These are phyloP conservation scores for Megalopta genalis DNA, from an alignment of 1,140 invertebrate genomes.

Conservation along the genomic window DNA sequence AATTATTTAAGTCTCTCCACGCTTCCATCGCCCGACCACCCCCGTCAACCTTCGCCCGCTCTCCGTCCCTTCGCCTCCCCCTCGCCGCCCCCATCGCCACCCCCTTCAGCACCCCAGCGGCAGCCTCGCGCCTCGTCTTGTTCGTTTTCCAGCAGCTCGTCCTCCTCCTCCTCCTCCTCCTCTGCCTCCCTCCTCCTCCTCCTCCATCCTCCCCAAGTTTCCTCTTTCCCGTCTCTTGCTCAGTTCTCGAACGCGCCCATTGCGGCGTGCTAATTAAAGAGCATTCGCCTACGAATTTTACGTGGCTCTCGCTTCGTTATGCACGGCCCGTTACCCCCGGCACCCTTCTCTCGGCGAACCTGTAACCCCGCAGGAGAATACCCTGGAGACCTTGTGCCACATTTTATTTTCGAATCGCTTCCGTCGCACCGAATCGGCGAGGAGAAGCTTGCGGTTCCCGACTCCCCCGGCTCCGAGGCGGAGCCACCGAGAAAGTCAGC, in stretches of 20 bases:
- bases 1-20: slow-evolving; percentile 75
- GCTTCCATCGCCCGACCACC: slow-evolving; percentile 30
- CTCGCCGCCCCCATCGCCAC: background rate
- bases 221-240: background rate
- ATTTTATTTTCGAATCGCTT: slow-evolving; percentile 50
- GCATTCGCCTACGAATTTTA: slow-evolving; percentile 71
- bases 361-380: slow-evolving; percentile 47
- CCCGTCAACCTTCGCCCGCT: slow-evolving; percentile 4
- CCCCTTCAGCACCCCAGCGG: no score
- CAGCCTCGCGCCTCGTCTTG: background rate
- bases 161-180: slow-evolving; percentile 11
- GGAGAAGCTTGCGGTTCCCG: background rate
- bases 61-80: background rate
- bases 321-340: slow-evolving; percentile 65
- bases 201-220: background rate
- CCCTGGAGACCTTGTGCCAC: slow-evolving; percentile 67
- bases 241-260: slow-evolving; percentile 28
- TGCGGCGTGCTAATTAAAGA: slow-evolving; percentile 73
- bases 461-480: background rate
- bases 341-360: slow-evolving; percentile 55
- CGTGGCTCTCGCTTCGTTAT: slow-evolving; percentile 68
- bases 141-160: no score
- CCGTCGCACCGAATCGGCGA: slow-evolving; percentile 1
- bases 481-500: background rate
- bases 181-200: no score